Evolutionary conservation across 2,797 vertebrate genomes (phyloP).

Genomic region (Otolemur crassicaudatus): DNA sequence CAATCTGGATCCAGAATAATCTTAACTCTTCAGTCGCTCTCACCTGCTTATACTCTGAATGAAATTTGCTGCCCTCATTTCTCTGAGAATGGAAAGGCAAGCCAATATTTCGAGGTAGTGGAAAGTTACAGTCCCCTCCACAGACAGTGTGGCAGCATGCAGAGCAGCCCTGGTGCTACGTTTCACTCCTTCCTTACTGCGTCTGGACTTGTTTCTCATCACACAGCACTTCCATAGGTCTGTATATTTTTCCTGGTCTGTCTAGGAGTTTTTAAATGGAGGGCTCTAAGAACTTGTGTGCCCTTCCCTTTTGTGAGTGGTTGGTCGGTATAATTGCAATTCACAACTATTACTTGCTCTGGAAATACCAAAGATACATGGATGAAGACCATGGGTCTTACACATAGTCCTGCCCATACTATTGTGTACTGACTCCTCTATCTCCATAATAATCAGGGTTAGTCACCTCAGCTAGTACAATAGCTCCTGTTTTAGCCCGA

Average conservation of each 20-base stretch:
- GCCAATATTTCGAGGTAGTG: neutral
- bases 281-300: neutral
- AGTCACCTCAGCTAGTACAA: neutral
- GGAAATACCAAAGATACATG: neutral
- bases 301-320: neutral
- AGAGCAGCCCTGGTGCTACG: neutral
- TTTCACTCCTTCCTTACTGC: neutral
- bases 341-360: neutral
- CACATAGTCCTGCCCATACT: neutral
- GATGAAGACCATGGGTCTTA: neutral
- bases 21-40: neutral
- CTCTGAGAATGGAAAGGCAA: neutral
- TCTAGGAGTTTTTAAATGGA: neutral
- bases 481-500: neutral
- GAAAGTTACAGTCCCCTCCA: neutral
- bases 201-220: neutral
- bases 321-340: neutral
- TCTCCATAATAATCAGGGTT: neutral
- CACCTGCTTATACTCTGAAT: neutral
- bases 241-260: neutral
- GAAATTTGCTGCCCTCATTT: neutral
- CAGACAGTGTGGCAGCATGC: neutral
- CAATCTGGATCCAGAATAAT: neutral
- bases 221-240: neutral
- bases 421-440: neutral